phyloP scores from a whole-genome alignment of 2,113 vertebrate genomes.

The Panthera tigris region DNA sequence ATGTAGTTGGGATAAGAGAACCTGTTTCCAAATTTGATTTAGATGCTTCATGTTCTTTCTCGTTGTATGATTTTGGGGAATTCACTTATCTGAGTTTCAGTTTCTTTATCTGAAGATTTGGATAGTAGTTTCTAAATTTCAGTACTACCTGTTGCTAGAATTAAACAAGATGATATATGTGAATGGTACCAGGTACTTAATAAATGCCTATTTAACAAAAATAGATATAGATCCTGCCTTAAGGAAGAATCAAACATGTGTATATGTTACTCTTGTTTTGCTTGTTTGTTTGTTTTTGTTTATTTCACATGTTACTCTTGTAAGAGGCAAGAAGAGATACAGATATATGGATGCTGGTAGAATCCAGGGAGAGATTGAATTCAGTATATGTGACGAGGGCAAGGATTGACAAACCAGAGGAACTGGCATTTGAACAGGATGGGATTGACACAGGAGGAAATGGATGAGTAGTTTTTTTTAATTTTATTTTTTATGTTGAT shows the following conservation, averaged over 20 bases:
- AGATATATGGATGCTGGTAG: background rate
- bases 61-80: background rate
- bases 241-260: background rate
- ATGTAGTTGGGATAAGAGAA: background rate
- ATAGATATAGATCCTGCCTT: background rate
- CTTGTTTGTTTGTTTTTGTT: too few species aligned
- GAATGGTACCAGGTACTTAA: background rate
- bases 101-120: conserved; percentile 14
- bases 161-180: background rate
- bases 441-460: background rate
- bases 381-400: background rate
- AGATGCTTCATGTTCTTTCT: background rate
- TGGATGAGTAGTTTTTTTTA: background rate
- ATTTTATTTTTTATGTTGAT: too few species aligned
- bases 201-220: background rate
- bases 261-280: background rate
- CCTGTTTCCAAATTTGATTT: background rate
- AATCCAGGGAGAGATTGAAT: background rate
- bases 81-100: background rate
- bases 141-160: background rate
- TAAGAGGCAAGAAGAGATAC: background rate
- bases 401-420: background rate
- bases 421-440: background rate
- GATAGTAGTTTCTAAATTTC: background rate
- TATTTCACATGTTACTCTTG: background rate